A percentile compares a stretch with the other conserved stretches of the same genome.
Conservation (phyloP, 2,113 vertebrate species). For the Onychostruthus taczanowskii region DNA sequence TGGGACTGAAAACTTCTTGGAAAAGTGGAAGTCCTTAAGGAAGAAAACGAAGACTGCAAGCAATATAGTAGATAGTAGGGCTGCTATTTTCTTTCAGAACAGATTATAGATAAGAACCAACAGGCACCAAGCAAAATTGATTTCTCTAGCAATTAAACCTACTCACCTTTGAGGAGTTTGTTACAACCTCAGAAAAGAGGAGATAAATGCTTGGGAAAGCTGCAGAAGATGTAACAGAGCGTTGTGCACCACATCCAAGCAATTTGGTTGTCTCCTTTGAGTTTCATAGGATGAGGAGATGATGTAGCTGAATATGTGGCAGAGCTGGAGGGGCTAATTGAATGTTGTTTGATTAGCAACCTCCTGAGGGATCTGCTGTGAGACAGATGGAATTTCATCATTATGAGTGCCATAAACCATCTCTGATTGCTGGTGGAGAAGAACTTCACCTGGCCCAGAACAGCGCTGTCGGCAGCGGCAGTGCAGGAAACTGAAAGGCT, state of each 20-base stretch:
- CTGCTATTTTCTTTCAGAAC: background rate
- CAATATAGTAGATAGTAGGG: background rate
- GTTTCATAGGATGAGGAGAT: slow-evolving; percentile 27
- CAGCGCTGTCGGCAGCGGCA: background rate
- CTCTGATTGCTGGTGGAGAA: background rate
- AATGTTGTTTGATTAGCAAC: slow-evolving; percentile 59
- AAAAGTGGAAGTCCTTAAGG: background rate
- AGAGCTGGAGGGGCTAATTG: slow-evolving; percentile 56
- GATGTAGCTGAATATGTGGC: slow-evolving; percentile 37
- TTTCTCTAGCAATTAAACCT: slow-evolving; percentile 42
- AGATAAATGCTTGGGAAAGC: background rate
- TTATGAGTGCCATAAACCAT: slow-evolving; percentile 29
- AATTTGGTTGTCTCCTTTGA: background rate
- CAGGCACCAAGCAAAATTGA: slow-evolving; percentile 7
- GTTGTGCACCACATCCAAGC: background rate
- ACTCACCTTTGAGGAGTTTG: slow-evolving; percentile 17
- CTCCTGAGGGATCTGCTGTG: slow-evolving; percentile 58
- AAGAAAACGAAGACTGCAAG: background rate
- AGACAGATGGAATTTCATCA: slow-evolving; percentile 62
- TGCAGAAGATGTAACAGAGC: background rate
- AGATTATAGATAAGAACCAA: slow-evolving; percentile 37
- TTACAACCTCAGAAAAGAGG: slow-evolving; percentile 6
- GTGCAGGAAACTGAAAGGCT: background rate
- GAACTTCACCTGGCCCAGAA: slow-evolving; percentile 49
- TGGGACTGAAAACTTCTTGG: background rate